phyloP scores from a whole-genome alignment of 1,140 invertebrate species.

The Drosophila orena region DNA sequence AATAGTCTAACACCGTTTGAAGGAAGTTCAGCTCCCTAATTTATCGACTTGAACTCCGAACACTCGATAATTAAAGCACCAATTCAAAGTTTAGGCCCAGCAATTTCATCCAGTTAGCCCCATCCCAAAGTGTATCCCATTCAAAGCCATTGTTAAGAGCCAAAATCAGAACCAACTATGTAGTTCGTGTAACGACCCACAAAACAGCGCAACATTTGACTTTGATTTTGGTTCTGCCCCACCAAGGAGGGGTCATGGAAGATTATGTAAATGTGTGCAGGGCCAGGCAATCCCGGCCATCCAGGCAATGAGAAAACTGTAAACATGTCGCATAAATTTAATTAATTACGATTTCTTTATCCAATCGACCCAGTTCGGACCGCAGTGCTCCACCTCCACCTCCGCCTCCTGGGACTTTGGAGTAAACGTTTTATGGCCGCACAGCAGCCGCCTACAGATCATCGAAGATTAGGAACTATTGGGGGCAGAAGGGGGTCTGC shows the following conservation, averaged over 20 bases:
- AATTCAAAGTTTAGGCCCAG: slow-evolving; percentile 12
- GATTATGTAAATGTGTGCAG: slow-evolving; percentile 73
- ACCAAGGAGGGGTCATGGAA: slow-evolving; percentile 27
- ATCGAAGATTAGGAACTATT: slow-evolving; percentile 59
- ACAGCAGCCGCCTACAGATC: slow-evolving; percentile 81
- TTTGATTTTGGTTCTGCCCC: slow-evolving; percentile 54
- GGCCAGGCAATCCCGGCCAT: slow-evolving; percentile 40
- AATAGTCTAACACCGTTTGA: no score
- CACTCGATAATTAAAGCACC: slow-evolving; percentile 24
- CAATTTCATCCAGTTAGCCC: slow-evolving; percentile 3
- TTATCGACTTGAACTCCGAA: background rate
- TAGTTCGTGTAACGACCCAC: slow-evolving; percentile 54
- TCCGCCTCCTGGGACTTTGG: slow-evolving; percentile 1
- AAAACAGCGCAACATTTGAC: slow-evolving; percentile 68
- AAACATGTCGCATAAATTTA: slow-evolving; percentile 83
- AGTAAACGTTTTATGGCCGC: slow-evolving; percentile 76
- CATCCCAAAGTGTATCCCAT: slow-evolving; percentile 26
- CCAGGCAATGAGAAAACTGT: slow-evolving; percentile 75
- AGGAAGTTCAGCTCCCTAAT: slow-evolving; percentile 4
- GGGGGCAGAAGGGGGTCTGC: background rate
- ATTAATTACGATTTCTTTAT: slow-evolving; percentile 83
- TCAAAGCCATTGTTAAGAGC: slow-evolving; percentile 39
- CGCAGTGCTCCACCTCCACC: background rate
- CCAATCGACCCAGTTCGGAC: slow-evolving; percentile 70
- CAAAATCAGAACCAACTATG: slow-evolving; percentile 50